A percentile compares a stretch with the other conserved stretches of the same genome.
Evolutionary conservation across 1,140 invertebrate species (phyloP).

Genomic region (Penaeus indicus): DNA sequence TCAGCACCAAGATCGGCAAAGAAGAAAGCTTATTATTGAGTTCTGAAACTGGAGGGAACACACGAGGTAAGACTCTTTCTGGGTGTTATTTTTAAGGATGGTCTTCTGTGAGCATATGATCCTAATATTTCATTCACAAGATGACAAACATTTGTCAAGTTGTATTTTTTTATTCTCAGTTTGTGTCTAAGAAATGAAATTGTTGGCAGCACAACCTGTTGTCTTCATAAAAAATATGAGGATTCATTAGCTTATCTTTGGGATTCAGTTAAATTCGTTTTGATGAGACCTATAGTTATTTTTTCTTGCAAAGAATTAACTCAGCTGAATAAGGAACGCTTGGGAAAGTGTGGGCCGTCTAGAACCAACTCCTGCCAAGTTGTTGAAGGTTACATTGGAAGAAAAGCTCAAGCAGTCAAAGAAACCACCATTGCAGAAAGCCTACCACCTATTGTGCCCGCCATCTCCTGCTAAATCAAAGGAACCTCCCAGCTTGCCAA

Average conservation of each 20-base stretch:
- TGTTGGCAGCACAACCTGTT: no score
- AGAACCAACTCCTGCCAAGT: constrained; percentile 52
- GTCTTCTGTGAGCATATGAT: not conserved
- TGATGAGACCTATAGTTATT: not conserved
- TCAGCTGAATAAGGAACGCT: constrained; percentile 28
- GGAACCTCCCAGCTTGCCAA: constrained; percentile 74
- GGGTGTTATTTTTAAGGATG: not conserved
- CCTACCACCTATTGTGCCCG: not conserved
- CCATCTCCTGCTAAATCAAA: constrained; percentile 47
- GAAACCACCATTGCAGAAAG: constrained; percentile 26
- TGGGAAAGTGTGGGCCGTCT: constrained; percentile 60
- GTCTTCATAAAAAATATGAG: not conserved
- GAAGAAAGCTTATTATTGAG: constrained; percentile 52
- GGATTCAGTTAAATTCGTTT: not conserved
- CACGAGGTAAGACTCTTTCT: not conserved
- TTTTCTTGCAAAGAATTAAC: constrained; percentile 43
- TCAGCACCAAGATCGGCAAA: constrained; percentile 38
- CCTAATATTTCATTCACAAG: no score
- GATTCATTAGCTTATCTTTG: not conserved
- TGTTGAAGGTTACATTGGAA: constrained; percentile 59
- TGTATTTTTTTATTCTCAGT: no score
- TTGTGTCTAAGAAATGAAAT: no score
- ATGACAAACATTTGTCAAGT: no score
- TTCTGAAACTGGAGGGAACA: not conserved
- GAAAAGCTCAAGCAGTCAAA: constrained; percentile 54